phyloP scores from a whole-genome alignment of 2,797 vertebrate species.

The Heteromormyrus szaboi region DNA sequence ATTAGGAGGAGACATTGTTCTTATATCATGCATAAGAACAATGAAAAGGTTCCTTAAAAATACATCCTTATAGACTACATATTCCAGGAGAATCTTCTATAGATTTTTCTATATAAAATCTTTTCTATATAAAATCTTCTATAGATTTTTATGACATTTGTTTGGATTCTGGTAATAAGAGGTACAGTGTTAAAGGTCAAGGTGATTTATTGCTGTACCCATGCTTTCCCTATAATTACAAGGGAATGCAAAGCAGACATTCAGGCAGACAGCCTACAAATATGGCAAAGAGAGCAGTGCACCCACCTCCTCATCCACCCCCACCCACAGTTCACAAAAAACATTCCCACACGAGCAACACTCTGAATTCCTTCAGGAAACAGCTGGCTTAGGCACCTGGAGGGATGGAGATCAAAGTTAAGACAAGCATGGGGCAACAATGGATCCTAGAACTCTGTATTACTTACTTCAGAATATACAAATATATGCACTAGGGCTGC shows the following conservation, averaged over 20 bases:
- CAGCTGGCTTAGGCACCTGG: slow-evolving; percentile 48
- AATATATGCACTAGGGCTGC: neutral
- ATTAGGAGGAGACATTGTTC: neutral
- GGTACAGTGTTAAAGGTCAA: slow-evolving; percentile 53
- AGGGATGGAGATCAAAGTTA: slow-evolving; percentile 22
- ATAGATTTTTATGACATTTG: slow-evolving; percentile 58
- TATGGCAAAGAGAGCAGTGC: slow-evolving; percentile 26
- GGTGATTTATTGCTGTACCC: slow-evolving; percentile 49
- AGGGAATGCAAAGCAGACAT: slow-evolving; percentile 54
- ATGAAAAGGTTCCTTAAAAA: slow-evolving; percentile 30
- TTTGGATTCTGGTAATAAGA: slow-evolving; percentile 56
- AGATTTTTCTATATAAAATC: slow-evolving; percentile 38
- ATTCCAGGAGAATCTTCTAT: slow-evolving; percentile 19
- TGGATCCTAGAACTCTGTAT: slow-evolving; percentile 41
- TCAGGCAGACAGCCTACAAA: slow-evolving; percentile 27
- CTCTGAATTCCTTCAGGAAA: slow-evolving; percentile 40
- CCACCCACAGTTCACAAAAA: slow-evolving; percentile 25
- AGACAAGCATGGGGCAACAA: slow-evolving; percentile 41
- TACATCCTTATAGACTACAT: neutral
- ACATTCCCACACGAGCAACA: slow-evolving; percentile 34
- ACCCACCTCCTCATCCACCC: slow-evolving; percentile 38
- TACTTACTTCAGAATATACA: neutral
- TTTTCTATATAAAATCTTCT: neutral
- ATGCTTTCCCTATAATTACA: slow-evolving; percentile 62
- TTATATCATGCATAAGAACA: slow-evolving; percentile 19